Evolutionary conservation across 2,797 vertebrate species (phyloP).

Genomic region (Chelonia mydas): DNA sequence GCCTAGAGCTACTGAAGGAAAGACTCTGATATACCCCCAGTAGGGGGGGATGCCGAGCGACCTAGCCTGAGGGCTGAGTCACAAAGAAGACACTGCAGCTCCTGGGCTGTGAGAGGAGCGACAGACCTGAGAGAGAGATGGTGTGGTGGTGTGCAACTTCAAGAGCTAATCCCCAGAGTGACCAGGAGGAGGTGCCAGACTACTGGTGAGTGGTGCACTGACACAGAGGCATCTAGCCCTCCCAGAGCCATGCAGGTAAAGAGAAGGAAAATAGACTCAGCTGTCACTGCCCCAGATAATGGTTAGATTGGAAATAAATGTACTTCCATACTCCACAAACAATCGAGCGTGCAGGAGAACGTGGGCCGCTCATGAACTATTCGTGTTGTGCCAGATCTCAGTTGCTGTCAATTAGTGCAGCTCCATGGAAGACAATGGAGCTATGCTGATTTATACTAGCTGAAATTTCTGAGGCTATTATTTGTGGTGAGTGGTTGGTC

Average conservation of each 20-base stretch:
- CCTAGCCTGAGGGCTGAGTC: neutral
- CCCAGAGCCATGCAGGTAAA: neutral
- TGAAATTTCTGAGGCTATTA: neutral
- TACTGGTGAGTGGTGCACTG: neutral
- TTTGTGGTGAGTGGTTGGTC: neutral
- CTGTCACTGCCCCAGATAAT: neutral
- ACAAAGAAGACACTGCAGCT: neutral
- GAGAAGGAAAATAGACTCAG: neutral
- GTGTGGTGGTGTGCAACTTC: rapidly evolving
- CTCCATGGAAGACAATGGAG: neutral
- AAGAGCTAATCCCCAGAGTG: neutral
- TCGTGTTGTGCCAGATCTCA: neutral
- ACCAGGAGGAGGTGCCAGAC: neutral
- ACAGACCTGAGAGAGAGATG: neutral
- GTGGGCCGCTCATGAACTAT: neutral
- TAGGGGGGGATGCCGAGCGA: neutral
- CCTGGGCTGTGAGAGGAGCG: neutral
- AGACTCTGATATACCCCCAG: neutral
- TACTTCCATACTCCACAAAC: neutral
- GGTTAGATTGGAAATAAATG: conserved; percentile 7
- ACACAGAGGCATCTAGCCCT: neutral
- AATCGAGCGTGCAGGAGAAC: conserved; percentile 12
- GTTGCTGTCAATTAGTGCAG: conserved; percentile 6
- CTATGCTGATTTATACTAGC: neutral
- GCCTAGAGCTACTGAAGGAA: neutral